These are phyloP conservation scores for Calephelis virginiensis DNA, from an alignment of 1,140 invertebrate genomes.

Conservation along the genomic window DNA sequence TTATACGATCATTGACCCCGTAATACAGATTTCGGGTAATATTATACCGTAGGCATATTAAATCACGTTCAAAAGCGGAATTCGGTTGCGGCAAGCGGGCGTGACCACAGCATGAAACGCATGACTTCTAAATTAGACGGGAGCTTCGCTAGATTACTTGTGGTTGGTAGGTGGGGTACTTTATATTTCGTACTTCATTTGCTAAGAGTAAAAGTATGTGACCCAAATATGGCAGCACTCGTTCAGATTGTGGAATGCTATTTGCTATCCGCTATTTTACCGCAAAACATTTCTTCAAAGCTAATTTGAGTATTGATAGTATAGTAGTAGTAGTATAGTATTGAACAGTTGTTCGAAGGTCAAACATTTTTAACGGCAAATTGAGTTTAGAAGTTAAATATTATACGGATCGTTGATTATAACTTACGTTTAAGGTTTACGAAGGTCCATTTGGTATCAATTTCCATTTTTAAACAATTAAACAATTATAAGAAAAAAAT, in stretches of 20 bases:
- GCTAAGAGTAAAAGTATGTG: slow-evolving; percentile 55
- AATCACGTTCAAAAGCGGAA: slow-evolving; percentile 56
- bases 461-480: too few species aligned
- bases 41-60: slow-evolving; percentile 33
- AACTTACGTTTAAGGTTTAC: too few species aligned
- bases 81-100: slow-evolving; percentile 56
- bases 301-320: slow-evolving; percentile 28
- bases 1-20: slow-evolving; percentile 43
- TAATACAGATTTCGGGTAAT: slow-evolving; percentile 29
- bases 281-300: slow-evolving; percentile 47
- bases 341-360: slow-evolving; percentile 16
- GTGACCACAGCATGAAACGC: slow-evolving; percentile 66
- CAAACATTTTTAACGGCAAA: neutral
- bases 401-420: neutral
- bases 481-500: too few species aligned
- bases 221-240: slow-evolving; percentile 61
- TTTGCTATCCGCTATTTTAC: slow-evolving; percentile 62
- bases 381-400: neutral
- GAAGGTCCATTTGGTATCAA: too few species aligned
- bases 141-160: slow-evolving; percentile 65
- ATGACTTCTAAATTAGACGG: slow-evolving; percentile 66
- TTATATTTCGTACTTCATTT: slow-evolving; percentile 58
- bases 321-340: too few species aligned
- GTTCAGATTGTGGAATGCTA: slow-evolving; percentile 59
- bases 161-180: slow-evolving; percentile 48